Evolutionary conservation across 2,797 vertebrate genomes (phyloP).

Genomic region (Paedocypris micromegethes): DNA sequence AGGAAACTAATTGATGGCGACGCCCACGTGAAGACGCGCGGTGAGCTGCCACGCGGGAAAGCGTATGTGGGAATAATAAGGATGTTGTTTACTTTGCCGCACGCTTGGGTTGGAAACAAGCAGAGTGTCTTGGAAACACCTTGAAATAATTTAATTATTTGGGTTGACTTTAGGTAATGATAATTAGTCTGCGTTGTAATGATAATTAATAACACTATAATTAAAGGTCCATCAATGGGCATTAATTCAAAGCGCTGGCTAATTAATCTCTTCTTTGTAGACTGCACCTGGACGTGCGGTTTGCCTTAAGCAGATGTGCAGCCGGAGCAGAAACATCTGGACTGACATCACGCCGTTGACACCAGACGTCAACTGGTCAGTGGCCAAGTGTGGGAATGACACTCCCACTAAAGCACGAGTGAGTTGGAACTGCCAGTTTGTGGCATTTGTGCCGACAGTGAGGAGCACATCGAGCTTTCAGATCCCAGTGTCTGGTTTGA

Average conservation of each 20-base stretch:
- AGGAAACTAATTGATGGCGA: conserved; percentile 38
- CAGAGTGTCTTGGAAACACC: conserved; percentile 59
- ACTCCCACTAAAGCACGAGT: conserved; percentile 52
- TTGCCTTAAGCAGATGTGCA: conserved; percentile 48
- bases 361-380: conserved; percentile 38
- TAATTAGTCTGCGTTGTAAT: conserved; percentile 67
- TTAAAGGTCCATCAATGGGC: conserved; percentile 72
- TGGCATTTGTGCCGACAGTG: conserved; percentile 55
- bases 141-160: conserved; percentile 71
- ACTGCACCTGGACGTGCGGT: conserved; percentile 43
- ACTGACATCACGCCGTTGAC: conserved; percentile 31
- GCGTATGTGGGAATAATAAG: conserved; percentile 30
- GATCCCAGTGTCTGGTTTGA: conserved; percentile 38
- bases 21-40: conserved; percentile 32
- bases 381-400: conserved; percentile 46
- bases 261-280: conserved; percentile 66
- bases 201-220: conserved; percentile 72
- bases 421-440: conserved; percentile 55
- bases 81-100: conserved; percentile 52
- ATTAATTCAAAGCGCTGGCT: conserved; percentile 73
- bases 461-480: conserved; percentile 44
- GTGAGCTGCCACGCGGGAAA: conserved; percentile 45
- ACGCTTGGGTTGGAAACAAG: conserved; percentile 59
- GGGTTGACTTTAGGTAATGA: conserved; percentile 60
- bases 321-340: conserved; percentile 43